Conservation (phyloP, 2,113 vertebrate species). For the Nicator chloris region DNA sequence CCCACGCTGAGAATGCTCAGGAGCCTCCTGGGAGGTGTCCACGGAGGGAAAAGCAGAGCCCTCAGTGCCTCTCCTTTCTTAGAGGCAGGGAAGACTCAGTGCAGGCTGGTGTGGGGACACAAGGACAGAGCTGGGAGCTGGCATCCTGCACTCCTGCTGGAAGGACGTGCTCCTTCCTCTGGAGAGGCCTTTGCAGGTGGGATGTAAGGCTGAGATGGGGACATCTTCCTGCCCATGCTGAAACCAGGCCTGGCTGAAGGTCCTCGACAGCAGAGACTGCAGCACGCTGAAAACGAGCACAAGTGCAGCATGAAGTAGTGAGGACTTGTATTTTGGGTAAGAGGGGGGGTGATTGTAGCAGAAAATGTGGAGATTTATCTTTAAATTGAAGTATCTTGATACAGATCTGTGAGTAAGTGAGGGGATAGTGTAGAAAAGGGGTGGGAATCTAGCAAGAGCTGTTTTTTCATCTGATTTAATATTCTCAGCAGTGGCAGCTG, state of each 20-base stretch:
- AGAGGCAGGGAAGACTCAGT: neutral
- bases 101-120: neutral
- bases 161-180: neutral
- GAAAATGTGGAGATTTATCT: neutral
- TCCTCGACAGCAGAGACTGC: neutral
- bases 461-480: neutral
- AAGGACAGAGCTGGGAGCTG: neutral
- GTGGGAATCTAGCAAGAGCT: neutral
- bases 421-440: neutral
- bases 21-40: neutral
- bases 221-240: neutral
- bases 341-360: neutral
- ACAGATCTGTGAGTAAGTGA: neutral
- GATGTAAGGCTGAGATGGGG: neutral
- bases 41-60: neutral
- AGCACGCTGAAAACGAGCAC: neutral
- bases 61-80: neutral
- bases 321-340: neutral
- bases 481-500: neutral
- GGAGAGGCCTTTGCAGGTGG: neutral
- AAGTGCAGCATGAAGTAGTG: neutral
- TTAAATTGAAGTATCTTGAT: neutral
- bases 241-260: no score
- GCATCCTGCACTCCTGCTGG: neutral
- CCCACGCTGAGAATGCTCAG: neutral